Evolutionary conservation across 2,888 invertebrate species (phyloP).

Genomic region (Ypsolopha scabrella): DNA sequence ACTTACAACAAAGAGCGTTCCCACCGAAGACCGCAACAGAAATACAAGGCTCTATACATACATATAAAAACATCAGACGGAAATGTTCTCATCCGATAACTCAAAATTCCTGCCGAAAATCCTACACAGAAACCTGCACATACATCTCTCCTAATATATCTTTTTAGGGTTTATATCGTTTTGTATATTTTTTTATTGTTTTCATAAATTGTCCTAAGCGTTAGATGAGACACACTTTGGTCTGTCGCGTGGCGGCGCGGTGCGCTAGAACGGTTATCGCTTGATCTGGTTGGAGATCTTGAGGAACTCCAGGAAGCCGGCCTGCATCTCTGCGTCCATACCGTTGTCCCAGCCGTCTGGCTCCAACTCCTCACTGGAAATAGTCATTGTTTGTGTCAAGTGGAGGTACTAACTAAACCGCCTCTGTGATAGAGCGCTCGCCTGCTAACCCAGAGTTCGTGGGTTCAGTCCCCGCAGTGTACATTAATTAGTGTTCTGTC

Average conservation of each 20-base stretch:
- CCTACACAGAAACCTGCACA: too few species aligned
- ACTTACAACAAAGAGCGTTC: slow-evolving; percentile 1
- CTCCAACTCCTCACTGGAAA: slow-evolving; percentile 54
- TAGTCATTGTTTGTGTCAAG: background rate
- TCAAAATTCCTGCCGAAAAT: too few species aligned
- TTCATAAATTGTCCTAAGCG: slow-evolving; percentile 32
- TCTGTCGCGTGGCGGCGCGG: slow-evolving; percentile 11
- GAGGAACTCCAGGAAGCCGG: slow-evolving; percentile 63
- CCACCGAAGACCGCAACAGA: background rate
- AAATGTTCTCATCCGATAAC: too few species aligned
- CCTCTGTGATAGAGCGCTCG: too few species aligned
- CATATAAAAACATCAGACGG: too few species aligned
- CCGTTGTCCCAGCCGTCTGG: slow-evolving; percentile 65
- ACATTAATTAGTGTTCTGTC: too few species aligned
- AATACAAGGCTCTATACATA: too few species aligned
- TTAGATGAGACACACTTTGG: background rate
- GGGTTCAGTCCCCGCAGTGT: too few species aligned
- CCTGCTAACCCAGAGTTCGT: too few species aligned
- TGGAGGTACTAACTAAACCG: too few species aligned
- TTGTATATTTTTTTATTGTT: slow-evolving; percentile 13
- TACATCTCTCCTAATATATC: background rate
- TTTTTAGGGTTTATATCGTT: slow-evolving; percentile 3
- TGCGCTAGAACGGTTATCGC: slow-evolving; percentile 45
- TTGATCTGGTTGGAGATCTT: slow-evolving; percentile 67
- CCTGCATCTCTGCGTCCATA: slow-evolving; percentile 66